A percentile compares a stretch with the other conserved stretches of the same genome.
Conservation (phyloP, 2,888 invertebrate species). For the Heliconius erato region DNA sequence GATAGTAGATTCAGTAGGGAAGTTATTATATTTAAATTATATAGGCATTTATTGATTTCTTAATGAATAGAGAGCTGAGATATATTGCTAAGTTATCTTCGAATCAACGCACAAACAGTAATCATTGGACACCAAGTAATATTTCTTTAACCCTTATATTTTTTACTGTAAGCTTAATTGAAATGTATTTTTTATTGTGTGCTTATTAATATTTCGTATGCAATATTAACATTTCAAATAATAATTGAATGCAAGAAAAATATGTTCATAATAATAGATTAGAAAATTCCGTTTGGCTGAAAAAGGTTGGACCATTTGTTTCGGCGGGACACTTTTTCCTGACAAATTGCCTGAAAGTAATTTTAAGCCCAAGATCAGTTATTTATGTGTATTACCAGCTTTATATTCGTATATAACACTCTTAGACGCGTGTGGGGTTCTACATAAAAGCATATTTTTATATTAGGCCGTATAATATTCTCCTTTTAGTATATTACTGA, state of each 20-base stretch:
- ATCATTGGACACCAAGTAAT: background rate
- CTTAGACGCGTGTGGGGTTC: conserved; percentile 42
- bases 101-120: background rate
- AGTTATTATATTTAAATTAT: background rate
- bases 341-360: conserved; percentile 83
- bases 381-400: conserved; percentile 75
- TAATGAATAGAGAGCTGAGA: background rate
- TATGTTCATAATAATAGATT: conserved; percentile 69
- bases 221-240: background rate
- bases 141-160: background rate
- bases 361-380: conserved; percentile 79
- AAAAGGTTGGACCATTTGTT: conserved; percentile 81
- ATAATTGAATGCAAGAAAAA: conserved; percentile 31
- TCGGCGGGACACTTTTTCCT: conserved; percentile 75
- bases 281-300: conserved; percentile 73
- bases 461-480: conserved; percentile 37
- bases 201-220: background rate
- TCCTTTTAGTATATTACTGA: conserved; percentile 37
- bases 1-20: background rate
- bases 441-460: conserved; percentile 44
- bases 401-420: conserved; percentile 46
- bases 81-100: background rate
- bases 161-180: background rate
- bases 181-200: background rate
- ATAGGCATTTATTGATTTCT: background rate